These are phyloP conservation scores for Glossosoma conforme DNA, from an alignment of 1,140 invertebrate genomes.

Conservation along the genomic window DNA sequence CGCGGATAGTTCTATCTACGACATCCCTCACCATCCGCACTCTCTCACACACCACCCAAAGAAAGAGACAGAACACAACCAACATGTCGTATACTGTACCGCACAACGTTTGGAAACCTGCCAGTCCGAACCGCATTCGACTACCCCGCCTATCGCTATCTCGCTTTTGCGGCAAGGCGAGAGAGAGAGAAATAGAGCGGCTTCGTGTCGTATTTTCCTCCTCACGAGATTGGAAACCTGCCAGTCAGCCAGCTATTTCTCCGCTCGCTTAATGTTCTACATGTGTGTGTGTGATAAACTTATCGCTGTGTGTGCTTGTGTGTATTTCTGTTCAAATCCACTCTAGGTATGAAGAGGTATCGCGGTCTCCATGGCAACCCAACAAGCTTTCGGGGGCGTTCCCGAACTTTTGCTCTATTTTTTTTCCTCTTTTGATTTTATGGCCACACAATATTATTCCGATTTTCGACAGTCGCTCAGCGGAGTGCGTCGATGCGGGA, in stretches of 20 bases:
- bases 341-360: conserved; percentile 20
- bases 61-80: conserved; percentile 1
- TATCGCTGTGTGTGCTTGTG: conserved; percentile 8
- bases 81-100: neutral
- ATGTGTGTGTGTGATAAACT: too few relatives aligned
- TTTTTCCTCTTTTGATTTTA: conserved; percentile 3
- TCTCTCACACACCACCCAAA: conserved; percentile 1
- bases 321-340: conserved; percentile 24
- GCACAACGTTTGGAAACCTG: conserved; percentile 14
- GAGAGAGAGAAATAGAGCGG: conserved; percentile 12
- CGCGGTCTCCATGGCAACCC: conserved; percentile 19
- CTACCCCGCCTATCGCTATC: conserved; percentile 2
- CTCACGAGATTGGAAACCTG: conserved; percentile 29
- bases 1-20: conserved; percentile 3
- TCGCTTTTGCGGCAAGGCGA: conserved; percentile 2
- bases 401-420: conserved; percentile 16
- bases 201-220: conserved; percentile 1
- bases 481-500: too few relatives aligned
- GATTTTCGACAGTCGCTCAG: neutral
- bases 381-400: conserved; percentile 25
- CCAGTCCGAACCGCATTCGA: conserved; percentile 10
- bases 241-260: conserved; percentile 30
- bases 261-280: conserved; percentile 24
- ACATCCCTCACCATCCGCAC: conserved; percentile 5
- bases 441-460: too few relatives aligned